Evolutionary conservation across 30 jellyfish, hydroid and myxozoan genomes (phyloP).

Genomic region (Morbakka virulenta): DNA sequence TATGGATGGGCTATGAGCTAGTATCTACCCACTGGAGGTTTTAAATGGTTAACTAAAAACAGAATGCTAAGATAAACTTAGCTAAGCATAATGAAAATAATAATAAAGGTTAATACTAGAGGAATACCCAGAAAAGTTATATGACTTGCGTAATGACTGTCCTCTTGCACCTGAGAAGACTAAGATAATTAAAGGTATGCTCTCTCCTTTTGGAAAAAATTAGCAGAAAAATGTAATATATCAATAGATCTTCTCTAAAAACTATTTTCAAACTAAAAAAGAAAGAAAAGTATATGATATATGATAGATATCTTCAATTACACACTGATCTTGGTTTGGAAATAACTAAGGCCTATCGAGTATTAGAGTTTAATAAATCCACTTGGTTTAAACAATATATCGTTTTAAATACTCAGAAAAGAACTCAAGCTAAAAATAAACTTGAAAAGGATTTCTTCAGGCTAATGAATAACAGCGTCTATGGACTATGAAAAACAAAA

Average conservation of each 20-base stretch:
- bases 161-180: no score
- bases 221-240: neutral
- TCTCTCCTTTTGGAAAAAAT: conserved; percentile 13
- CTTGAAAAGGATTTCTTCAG: no score
- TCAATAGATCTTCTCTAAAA: no score
- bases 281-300: conserved; percentile 38
- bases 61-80: no score
- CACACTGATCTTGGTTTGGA: conserved; percentile 24
- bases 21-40: no score
- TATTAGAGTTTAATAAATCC: conserved; percentile 32
- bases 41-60: no score
- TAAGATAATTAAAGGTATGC: conserved; percentile 15
- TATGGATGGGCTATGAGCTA: no score
- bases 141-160: conserved; percentile 51
- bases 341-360: conserved; percentile 44
- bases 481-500: conserved; percentile 54
- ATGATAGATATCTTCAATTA: conserved; percentile 32
- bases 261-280: conserved; percentile 53
- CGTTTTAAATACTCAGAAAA: no score
- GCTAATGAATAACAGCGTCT: neutral
- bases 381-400: conserved; percentile 48
- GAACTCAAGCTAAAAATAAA: no score
- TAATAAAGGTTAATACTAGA: conserved; percentile 37
- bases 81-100: no score
- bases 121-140: conserved; percentile 60